These are phyloP conservation scores for Saimiri boliviensis DNA, from an alignment of 2,113 vertebrate genomes.

Conservation along the genomic window DNA sequence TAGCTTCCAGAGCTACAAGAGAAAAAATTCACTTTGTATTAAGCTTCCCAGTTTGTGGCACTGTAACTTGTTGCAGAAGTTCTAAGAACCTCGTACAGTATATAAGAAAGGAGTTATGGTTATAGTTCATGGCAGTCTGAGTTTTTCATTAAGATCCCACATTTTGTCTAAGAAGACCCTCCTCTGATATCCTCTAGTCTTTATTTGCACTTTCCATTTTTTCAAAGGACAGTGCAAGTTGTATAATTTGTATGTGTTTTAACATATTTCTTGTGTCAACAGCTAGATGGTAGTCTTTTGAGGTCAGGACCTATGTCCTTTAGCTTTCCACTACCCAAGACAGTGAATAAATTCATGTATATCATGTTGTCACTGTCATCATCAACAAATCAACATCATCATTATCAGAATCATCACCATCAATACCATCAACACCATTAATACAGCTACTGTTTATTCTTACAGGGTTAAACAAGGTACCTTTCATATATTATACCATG, in stretches of 20 bases:
- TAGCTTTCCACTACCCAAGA: neutral
- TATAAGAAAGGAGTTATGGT: neutral
- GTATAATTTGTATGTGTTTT: neutral
- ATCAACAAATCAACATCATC: neutral
- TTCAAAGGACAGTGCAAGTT: neutral
- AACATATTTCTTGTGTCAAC: neutral
- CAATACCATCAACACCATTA: neutral
- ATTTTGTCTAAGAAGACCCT: neutral
- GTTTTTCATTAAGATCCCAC: neutral
- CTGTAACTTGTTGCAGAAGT: neutral
- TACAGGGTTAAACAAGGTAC: neutral
- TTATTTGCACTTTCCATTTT: neutral
- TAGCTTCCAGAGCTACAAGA: neutral
- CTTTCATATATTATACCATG: neutral
- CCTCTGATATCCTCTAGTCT: neutral
- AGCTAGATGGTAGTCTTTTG: neutral
- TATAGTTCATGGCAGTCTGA: neutral
- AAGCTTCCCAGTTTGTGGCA: neutral
- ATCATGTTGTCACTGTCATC: neutral
- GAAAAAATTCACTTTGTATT: neutral
- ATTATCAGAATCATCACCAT: neutral
- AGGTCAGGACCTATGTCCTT: neutral
- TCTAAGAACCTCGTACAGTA: neutral
- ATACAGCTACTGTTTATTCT: neutral
- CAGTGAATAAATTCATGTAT: neutral